These are phyloP conservation scores for Lepidonotus clava DNA, from an alignment of 2,888 invertebrate species.

Conservation along the genomic window DNA sequence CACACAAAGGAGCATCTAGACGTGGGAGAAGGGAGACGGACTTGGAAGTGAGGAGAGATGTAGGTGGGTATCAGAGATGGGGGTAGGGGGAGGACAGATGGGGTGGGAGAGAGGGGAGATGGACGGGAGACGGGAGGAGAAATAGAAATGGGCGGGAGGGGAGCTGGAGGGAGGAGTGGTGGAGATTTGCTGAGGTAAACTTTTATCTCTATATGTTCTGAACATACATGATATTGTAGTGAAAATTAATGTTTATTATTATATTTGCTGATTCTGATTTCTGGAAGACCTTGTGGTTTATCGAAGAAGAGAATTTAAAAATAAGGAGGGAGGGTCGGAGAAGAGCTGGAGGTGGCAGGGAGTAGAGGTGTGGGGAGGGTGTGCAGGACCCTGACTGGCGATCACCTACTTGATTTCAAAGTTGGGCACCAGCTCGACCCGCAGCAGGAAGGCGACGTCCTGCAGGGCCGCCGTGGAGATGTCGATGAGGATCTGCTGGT, in stretches of 20 bases:
- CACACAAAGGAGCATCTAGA: not conserved
- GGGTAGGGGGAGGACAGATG: not conserved
- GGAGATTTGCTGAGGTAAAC: not conserved
- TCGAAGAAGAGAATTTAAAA: too few species aligned
- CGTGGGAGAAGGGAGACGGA: not conserved
- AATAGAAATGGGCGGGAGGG: too few species aligned
- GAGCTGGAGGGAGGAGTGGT: not conserved
- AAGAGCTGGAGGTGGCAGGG: too few species aligned
- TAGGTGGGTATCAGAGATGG: not conserved
- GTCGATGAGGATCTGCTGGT: conserved; percentile 83
- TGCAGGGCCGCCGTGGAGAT: conserved; percentile 85
- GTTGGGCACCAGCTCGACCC: conserved; percentile 83
- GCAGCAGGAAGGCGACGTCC: conserved; percentile 84
- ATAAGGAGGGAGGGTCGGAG: too few species aligned
- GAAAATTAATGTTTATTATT: too few species aligned
- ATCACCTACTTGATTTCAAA: conserved; percentile 82
- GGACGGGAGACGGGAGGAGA: not conserved
- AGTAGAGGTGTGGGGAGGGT: too few species aligned
- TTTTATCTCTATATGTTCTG: not conserved
- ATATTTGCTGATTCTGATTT: too few species aligned
- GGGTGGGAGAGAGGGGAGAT: too few species aligned
- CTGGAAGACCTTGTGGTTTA: too few species aligned
- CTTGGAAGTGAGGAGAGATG: not conserved
- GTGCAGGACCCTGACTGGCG: too few species aligned
- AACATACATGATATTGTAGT: not conserved